Evolutionary conservation across 2,113 vertebrate species (phyloP), one percentile per base, ranked within the genome.

Genomic region (Sapajus apella): DNA sequence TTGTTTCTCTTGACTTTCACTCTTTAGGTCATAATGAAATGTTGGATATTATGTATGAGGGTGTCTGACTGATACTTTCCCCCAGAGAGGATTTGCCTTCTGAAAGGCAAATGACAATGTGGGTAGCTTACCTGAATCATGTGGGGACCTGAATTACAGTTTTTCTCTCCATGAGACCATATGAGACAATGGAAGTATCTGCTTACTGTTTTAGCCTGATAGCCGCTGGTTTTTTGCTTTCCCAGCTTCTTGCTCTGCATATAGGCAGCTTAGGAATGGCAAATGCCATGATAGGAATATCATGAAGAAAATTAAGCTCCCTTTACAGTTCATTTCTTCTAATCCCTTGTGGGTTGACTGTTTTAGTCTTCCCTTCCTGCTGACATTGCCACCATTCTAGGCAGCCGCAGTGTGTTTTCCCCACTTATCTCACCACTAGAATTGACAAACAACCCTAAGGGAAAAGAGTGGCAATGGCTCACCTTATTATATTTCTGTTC

Each of bases 71-170:
- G 64, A 43, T 13, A 8, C 9, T 66, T 43, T 91, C 21, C 77
- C 45, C 30, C 4, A 32, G 52, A 76, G 61, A 82, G 18, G 58
- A 72, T 66, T 27, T 79, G 25, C 68, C 68, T 89, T 82, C 88
- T 61, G 80, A 27, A 96, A 95, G 88, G 18, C 86, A 83, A 77
- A 50, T 76, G 32, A 66, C 56, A 66, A 2, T n/a, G 23, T 58
- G 50, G 40, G 87, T 87, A 55, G 47, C 55, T 76, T 55, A 55
- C 37, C 80, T 79, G 80, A 40, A 47, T 95, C 52, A 50, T 47
- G 25, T 52, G 72, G 52, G 58, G 4, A 50, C 50, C 27, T 30
- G 61, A 43, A 43, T 75, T 87, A 35, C 72, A 55, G 61, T 50
- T 83, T 55, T 86, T 43, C 40, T 96, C 86, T 93, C 52, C 23